phyloP scores from a whole-genome alignment of 1,140 invertebrate genomes.

The Papilio polyxenes region DNA sequence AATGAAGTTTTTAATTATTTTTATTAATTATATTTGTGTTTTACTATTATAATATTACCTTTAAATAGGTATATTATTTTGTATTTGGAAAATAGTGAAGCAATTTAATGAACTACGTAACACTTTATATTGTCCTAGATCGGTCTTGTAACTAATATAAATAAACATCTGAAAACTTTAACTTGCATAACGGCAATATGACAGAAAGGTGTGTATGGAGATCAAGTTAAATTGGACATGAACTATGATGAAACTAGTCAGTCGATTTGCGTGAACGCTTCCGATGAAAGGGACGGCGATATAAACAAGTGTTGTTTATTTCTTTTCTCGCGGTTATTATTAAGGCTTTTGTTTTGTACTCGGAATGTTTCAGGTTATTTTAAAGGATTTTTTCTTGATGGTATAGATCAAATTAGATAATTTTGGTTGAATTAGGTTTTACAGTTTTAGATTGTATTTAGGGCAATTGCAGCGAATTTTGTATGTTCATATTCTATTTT shows the following conservation, averaged over 20 bases:
- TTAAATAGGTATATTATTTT: background rate
- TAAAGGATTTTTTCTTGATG: no score
- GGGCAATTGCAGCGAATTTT: no score
- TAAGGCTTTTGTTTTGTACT: background rate
- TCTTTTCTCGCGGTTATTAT: background rate
- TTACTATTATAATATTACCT: no score
- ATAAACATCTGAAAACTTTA: slow-evolving; percentile 9
- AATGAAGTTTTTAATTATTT: no score
- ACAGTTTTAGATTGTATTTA: no score
- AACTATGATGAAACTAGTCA: background rate
- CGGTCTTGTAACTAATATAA: background rate
- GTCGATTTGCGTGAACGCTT: slow-evolving; percentile 6
- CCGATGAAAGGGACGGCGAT: background rate
- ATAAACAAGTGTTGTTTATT: background rate
- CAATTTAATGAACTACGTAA: slow-evolving; percentile 11
- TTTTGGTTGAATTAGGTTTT: no score
- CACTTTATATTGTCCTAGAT: background rate
- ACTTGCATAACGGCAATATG: background rate
- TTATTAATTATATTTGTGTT: no score
- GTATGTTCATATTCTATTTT: no score
- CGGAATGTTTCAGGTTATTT: background rate
- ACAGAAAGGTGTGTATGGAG: background rate
- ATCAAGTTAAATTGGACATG: background rate
- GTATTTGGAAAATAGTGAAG: background rate
- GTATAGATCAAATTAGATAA: no score